Percentiles rank a stretch among this genome's conserved stretches.
Conservation (phyloP, 2,113 vertebrate species). For the Passer montanus region DNA sequence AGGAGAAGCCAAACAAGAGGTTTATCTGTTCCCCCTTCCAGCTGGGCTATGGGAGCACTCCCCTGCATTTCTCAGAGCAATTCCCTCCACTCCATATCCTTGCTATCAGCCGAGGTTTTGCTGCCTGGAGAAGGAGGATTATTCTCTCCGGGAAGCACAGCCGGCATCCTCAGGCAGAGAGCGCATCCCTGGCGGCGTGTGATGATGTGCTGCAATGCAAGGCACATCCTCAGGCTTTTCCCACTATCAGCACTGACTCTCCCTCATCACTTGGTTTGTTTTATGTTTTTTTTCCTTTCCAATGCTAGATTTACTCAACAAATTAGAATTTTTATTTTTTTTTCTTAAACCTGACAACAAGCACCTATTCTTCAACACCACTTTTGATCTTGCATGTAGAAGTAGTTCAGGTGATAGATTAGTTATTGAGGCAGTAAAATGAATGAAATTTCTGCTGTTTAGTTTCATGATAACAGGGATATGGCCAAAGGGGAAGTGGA, state of each 20-base stretch:
- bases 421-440: not conserved
- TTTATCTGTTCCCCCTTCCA: not conserved
- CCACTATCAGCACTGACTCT: not conserved
- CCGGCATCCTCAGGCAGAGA: not conserved
- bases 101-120: not conserved
- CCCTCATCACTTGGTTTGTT: not conserved
- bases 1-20: not conserved
- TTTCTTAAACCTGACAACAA: not conserved
- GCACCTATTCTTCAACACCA: not conserved
- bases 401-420: not conserved
- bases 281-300: not conserved
- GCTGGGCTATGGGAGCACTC: not conserved
- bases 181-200: rapidly evolving
- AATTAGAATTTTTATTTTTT: not conserved
- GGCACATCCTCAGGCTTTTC: not conserved
- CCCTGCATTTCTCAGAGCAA: not conserved
- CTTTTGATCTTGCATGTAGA: not conserved
- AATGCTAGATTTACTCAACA: not conserved
- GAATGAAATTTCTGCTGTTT: conserved; percentile 19
- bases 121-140: not conserved
- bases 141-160: not conserved
- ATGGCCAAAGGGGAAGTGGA: not conserved
- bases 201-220: rapidly evolving
- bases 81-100: not conserved
- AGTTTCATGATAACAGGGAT: not conserved